Conservation (phyloP, 2,888 invertebrate genomes). For the Tyria jacobaeae region DNA sequence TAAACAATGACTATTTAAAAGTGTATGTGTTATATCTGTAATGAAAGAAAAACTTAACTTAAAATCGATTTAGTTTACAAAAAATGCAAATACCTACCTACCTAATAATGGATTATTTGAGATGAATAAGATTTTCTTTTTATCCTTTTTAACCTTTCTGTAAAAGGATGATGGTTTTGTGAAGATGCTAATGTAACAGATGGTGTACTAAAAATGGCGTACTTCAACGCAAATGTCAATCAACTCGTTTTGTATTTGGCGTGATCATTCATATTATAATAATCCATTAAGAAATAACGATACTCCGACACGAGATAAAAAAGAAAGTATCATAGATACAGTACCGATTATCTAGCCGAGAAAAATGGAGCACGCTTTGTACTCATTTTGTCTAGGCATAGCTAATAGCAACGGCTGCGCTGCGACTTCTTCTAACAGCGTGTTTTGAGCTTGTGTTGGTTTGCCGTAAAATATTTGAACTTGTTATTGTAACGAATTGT, state of each 20-base stretch:
- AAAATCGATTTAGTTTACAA: no score
- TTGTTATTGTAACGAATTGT: no score
- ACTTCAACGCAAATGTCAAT: conserved; percentile 22
- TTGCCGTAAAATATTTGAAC: no score
- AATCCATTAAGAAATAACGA: conserved; percentile 28
- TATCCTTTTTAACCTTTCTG: not conserved
- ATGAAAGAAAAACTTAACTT: conserved; percentile 11
- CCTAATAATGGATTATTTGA: no score
- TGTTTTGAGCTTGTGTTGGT: conserved; percentile 32
- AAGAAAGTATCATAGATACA: conserved; percentile 35
- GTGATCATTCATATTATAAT: conserved; percentile 29
- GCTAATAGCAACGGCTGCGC: conserved; percentile 24
- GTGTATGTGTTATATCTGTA: conserved; percentile 25
- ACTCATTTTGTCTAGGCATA: conserved; percentile 28
- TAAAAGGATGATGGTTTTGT: conserved; percentile 4
- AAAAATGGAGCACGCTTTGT: conserved; percentile 32
- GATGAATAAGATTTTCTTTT: not conserved
- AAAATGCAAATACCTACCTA: no score
- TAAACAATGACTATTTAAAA: conserved; percentile 12
- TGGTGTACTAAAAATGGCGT: conserved; percentile 42
- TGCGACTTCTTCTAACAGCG: conserved; percentile 38
- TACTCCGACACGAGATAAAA: conserved; percentile 35
- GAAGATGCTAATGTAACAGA: conserved; percentile 32
- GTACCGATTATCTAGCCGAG: not conserved
- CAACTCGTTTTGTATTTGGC: conserved; percentile 33